Evolutionary conservation across 2,113 vertebrate genomes (phyloP).

Genomic region (Ptilorrhoa leucosticta): DNA sequence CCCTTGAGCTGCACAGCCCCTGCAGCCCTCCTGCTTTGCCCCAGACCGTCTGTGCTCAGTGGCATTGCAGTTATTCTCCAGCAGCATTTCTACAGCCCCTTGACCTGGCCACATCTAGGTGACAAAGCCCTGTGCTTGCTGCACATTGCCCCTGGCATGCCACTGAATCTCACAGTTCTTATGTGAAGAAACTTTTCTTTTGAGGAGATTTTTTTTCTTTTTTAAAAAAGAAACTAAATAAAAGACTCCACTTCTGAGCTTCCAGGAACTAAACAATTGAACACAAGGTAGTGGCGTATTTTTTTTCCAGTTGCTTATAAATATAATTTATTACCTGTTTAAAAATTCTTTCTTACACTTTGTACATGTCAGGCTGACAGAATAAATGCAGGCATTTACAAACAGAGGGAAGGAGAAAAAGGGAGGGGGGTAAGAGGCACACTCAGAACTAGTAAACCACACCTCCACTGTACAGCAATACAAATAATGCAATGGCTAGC

Average conservation of each 20-base stretch:
- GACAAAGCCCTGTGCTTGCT: not conserved
- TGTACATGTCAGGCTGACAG: constrained; percentile 86
- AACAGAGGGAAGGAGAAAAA: constrained; percentile 72
- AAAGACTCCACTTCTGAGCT: not conserved
- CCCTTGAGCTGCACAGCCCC: not conserved
- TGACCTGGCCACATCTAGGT: not conserved
- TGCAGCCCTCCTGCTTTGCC: not conserved
- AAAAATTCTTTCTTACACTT: constrained; percentile 99
- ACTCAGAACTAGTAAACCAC: constrained; percentile 80
- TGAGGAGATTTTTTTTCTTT: not conserved
- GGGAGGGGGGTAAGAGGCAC: constrained; percentile 77
- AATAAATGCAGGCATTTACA: constrained; percentile 89
- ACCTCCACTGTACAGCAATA: constrained; percentile 75
- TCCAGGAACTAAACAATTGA: constrained; percentile 1
- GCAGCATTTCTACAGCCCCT: not conserved
- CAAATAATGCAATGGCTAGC: constrained; percentile 77
- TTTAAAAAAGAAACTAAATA: not conserved
- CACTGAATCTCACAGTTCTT: not conserved
- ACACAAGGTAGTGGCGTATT: not conserved
- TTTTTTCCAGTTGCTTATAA: constrained; percentile 89
- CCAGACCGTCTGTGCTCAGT: accelerated
- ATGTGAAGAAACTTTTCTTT: not conserved
- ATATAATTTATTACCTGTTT: constrained; percentile 99
- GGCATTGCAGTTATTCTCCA: not conserved
- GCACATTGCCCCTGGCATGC: not conserved